These are phyloP conservation scores for Ophion costatus DNA, from an alignment of 2,888 invertebrate species.

Conservation along the genomic window DNA sequence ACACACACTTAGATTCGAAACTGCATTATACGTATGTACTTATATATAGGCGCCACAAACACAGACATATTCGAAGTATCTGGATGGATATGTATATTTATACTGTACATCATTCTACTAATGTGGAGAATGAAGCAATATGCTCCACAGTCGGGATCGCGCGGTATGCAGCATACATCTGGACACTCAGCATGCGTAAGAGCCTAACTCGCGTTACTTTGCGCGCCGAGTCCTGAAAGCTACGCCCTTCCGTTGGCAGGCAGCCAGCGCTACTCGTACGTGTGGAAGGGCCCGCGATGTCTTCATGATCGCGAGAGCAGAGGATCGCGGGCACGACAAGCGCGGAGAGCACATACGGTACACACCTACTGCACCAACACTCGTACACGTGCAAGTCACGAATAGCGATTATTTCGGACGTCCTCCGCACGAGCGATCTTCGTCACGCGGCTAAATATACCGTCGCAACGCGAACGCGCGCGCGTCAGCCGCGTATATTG, in stretches of 20 bases:
- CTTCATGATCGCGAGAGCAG: conserved; percentile 55
- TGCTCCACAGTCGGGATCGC: conserved; percentile 32
- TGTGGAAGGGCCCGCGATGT: conserved; percentile 45
- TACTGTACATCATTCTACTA: conserved; percentile 17
- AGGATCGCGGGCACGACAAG: conserved; percentile 39
- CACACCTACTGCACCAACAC: conserved; percentile 44
- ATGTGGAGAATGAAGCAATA: conserved; percentile 27
- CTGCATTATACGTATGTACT: conserved; percentile 28
- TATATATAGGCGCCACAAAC: conserved; percentile 31
- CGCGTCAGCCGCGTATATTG: conserved; percentile 46
- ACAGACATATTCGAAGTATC: neutral
- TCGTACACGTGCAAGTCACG: conserved; percentile 66
- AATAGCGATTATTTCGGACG: conserved; percentile 73
- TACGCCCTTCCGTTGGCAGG: conserved; percentile 8
- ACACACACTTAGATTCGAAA: neutral
- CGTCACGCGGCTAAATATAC: conserved; percentile 76
- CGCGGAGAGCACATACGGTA: conserved; percentile 42
- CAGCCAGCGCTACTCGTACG: neutral
- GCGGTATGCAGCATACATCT: conserved; percentile 15
- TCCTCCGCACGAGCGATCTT: conserved; percentile 71
- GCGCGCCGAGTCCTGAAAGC: neutral
- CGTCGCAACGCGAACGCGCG: conserved; percentile 61
- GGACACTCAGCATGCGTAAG: neutral
- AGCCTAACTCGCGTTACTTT: neutral
- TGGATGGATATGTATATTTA: conserved; percentile 29